Conservation (phyloP, 2,888 invertebrate species). For the Ellobium chinense region DNA sequence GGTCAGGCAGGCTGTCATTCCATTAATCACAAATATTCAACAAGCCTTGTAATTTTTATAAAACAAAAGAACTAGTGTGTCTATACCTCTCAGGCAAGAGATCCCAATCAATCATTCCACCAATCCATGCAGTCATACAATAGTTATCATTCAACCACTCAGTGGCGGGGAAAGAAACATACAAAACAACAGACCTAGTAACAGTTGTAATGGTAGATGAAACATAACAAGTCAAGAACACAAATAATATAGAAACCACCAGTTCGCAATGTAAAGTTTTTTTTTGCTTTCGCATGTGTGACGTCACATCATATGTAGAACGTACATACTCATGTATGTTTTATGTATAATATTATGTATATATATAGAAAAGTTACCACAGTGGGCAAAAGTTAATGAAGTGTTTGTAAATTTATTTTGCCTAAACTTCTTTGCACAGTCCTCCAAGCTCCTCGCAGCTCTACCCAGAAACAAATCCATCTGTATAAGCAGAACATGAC, state of each 20-base stretch:
- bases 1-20: no score
- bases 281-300: neutral
- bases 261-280: neutral
- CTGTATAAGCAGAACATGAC: no score
- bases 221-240: neutral
- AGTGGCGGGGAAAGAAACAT: slow-evolving; percentile 17
- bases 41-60: no score
- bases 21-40: no score
- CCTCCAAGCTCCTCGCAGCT: no score
- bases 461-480: no score
- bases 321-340: neutral
- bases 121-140: no score
- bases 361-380: neutral
- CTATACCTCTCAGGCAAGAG: no score
- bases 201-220: neutral
- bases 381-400: neutral
- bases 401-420: neutral
- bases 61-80: no score
- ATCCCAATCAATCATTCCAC: no score
- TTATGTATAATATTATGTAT: neutral
- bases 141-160: no score
- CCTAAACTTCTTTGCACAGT: neutral
- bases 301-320: no score
- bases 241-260: neutral
- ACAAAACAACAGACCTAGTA: neutral